Percentiles rank a stretch among this genome's conserved stretches.
Conservation (phyloP, 2,797 vertebrate genomes). For the Parotocinclus haroldoi region DNA sequence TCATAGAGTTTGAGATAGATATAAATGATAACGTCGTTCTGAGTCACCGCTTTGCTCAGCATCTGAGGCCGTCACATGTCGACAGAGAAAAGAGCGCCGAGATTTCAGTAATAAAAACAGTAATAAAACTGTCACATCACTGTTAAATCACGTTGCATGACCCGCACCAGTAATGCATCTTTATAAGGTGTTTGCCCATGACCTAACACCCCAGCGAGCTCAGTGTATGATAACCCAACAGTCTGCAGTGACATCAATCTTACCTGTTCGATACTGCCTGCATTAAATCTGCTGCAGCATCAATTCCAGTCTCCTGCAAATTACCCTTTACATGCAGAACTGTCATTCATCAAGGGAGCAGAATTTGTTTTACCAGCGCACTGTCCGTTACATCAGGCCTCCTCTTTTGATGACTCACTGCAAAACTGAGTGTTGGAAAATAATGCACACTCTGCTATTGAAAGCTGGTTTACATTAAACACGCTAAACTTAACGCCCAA, state of each 20-base stretch:
- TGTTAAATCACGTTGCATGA: no score
- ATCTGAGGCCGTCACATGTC: no score
- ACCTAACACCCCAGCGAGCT: neutral
- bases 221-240: neutral
- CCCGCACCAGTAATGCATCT: neutral
- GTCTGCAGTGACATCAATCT: conserved; percentile 23
- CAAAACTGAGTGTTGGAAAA: neutral
- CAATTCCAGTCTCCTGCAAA: conserved; percentile 17
- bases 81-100: no score
- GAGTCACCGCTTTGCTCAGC: no score
- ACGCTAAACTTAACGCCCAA: conserved; percentile 30
- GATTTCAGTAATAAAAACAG: no score
- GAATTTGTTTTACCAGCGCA: neutral
- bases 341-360: conserved; percentile 6
- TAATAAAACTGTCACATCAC: no score
- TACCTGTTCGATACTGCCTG: conserved; percentile 11
- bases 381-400: neutral
- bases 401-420: neutral
- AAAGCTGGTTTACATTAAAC: conserved; percentile 3
- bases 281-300: conserved; percentile 15
- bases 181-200: neutral
- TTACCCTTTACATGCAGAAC: conserved; percentile 9
- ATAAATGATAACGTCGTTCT: no score
- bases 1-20: no score
- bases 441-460: neutral